A percentile compares a stretch with the other conserved stretches of the same genome.
Conservation (phyloP, 2,113 vertebrate species). For the Heterotis niloticus region DNA sequence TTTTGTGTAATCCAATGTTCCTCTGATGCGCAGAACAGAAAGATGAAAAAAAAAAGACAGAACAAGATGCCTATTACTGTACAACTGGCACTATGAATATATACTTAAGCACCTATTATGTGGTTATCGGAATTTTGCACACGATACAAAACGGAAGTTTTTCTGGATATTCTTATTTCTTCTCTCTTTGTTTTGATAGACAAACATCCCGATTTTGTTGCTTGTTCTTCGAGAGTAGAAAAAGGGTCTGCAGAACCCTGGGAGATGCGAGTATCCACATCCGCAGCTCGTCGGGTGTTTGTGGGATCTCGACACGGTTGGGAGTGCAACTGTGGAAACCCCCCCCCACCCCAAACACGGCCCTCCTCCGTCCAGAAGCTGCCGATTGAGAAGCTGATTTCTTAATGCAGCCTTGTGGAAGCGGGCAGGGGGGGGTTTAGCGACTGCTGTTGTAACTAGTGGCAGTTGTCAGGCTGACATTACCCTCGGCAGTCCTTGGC, state of each 20-base stretch:
- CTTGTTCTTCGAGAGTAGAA: too few relatives aligned
- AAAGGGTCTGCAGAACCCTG: too few relatives aligned
- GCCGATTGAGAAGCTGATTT: neutral
- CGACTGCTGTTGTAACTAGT: too few relatives aligned
- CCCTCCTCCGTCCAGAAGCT: too few relatives aligned
- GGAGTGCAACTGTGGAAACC: too few relatives aligned
- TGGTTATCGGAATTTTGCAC: too few relatives aligned
- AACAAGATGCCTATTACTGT: neutral
- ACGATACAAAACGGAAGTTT: neutral
- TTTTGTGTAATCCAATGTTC: neutral
- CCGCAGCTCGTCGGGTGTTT: neutral
- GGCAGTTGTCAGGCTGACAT: neutral
- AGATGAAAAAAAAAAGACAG: too few relatives aligned
- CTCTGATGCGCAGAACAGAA: neutral
- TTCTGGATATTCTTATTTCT: neutral
- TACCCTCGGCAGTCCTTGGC: conserved; percentile 23
- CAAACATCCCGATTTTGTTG: too few relatives aligned
- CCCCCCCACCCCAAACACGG: neutral
- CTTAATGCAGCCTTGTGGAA: neutral
- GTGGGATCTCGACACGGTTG: neutral
- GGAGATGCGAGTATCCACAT: too few relatives aligned
- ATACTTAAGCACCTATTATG: too few relatives aligned
- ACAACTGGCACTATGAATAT: too few relatives aligned
- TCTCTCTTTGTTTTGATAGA: too few relatives aligned
- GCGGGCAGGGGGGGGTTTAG: neutral